These are phyloP conservation scores for Neosalanx taihuensis DNA, from an alignment of 2,797 vertebrate genomes.

Conservation along the genomic window DNA sequence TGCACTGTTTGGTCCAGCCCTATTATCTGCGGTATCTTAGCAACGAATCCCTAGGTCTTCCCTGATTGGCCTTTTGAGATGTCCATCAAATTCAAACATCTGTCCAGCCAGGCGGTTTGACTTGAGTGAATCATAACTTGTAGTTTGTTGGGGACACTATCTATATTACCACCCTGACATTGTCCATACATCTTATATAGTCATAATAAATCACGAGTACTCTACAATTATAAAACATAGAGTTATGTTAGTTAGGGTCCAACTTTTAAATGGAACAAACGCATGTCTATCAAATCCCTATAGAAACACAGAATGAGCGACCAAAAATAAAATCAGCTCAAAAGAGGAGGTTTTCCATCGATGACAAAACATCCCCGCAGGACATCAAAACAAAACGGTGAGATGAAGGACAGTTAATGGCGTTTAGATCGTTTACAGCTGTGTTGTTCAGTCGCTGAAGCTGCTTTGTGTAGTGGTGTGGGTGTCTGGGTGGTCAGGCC, in stretches of 20 bases:
- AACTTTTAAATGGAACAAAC: constrained; percentile 54
- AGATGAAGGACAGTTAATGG: constrained; percentile 21
- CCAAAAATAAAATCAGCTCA: constrained; percentile 25
- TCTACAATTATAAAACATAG: background rate
- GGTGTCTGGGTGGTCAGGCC: too few species aligned
- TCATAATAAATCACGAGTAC: background rate
- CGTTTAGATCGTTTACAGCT: background rate
- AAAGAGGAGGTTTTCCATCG: constrained; percentile 49
- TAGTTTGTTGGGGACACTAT: constrained; percentile 13
- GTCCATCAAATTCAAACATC: constrained; percentile 73
- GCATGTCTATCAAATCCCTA: constrained; percentile 14
- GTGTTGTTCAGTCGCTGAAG: too few species aligned
- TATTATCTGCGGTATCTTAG: background rate
- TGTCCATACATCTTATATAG: background rate
- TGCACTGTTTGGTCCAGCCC: constrained; percentile 30
- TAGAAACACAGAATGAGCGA: constrained; percentile 25
- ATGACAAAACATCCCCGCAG: constrained; percentile 31
- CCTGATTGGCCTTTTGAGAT: constrained; percentile 58
- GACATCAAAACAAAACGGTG: constrained; percentile 53
- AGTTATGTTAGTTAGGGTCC: background rate
- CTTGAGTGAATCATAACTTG: background rate
- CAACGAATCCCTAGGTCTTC: constrained; percentile 21
- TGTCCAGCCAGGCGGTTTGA: constrained; percentile 19
- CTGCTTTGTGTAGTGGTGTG: too few species aligned
- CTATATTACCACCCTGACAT: background rate